These are phyloP conservation scores for Pluvialis apricaria DNA, from an alignment of 2,113 vertebrate genomes.

Conservation along the genomic window DNA sequence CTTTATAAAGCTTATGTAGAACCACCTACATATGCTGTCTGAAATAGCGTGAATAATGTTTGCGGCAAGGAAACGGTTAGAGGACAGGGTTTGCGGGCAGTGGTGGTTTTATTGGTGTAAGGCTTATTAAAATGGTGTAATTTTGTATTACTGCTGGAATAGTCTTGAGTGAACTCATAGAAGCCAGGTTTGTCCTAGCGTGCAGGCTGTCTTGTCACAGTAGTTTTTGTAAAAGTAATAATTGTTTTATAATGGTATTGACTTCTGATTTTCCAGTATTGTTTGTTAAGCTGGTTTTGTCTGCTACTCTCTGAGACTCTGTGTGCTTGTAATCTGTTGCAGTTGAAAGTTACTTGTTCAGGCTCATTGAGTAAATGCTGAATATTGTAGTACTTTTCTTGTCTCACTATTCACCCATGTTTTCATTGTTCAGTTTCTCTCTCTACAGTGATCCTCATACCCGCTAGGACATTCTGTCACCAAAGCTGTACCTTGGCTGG, in stretches of 20 bases:
- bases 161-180: not conserved
- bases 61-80: not conserved
- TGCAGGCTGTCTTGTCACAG: not conserved
- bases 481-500: constrained; percentile 71
- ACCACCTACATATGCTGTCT: not conserved
- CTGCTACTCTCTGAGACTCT: not conserved
- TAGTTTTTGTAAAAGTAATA: not conserved
- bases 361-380: constrained; percentile 43
- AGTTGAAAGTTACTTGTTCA: constrained; percentile 1
- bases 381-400: constrained; percentile 45
- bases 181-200: not conserved
- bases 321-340: not conserved
- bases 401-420: constrained; percentile 59
- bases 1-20: not conserved
- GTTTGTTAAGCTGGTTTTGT: not conserved
- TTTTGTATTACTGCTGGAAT: not conserved
- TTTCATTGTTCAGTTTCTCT: constrained; percentile 77
- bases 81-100: not conserved
- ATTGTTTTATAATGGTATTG: not conserved
- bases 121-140: not conserved
- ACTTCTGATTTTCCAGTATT: not conserved
- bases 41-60: not conserved
- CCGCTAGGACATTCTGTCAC: constrained; percentile 71
- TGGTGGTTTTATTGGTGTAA: not conserved
- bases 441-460: constrained; percentile 70